Evolutionary conservation across 2,888 invertebrate genomes (phyloP).

Genomic region (Proisotoma minuta): DNA sequence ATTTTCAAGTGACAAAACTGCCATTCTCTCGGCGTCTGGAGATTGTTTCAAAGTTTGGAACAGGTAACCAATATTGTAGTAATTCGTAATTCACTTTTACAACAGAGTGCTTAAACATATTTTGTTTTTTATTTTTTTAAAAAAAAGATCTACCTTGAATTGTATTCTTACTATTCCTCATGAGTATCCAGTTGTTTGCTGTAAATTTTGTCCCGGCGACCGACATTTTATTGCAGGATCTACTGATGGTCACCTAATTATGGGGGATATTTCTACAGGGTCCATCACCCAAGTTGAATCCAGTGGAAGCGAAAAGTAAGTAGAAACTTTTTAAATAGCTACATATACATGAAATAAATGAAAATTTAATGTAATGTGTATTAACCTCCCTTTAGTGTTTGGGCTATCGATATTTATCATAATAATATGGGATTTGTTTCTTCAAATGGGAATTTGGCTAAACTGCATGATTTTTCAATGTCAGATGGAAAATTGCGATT

Average conservation of each 20-base stretch:
- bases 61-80: slow-evolving; percentile 55
- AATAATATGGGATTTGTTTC: slow-evolving; percentile 43
- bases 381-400: slow-evolving; percentile 31
- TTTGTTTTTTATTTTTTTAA: neutral
- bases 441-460: slow-evolving; percentile 37
- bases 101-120: neutral
- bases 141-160: slow-evolving; percentile 52
- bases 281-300: slow-evolving; percentile 57
- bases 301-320: slow-evolving; percentile 44
- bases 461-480: slow-evolving; percentile 45
- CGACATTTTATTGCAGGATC: slow-evolving; percentile 82
- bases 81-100: neutral
- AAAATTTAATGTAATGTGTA: neutral
- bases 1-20: slow-evolving; percentile 86
- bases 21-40: slow-evolving; percentile 77
- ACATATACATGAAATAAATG: neutral
- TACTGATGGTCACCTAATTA: slow-evolving; percentile 73
- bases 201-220: slow-evolving; percentile 76
- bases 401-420: slow-evolving; percentile 42
- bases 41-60: slow-evolving; percentile 94
- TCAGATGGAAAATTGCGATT: slow-evolving; percentile 41
- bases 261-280: slow-evolving; percentile 79
- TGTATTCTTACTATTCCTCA: slow-evolving; percentile 65
- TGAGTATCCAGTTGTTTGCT: slow-evolving; percentile 63
- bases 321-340: neutral